Evolutionary conservation across 2,113 vertebrate species (phyloP).

Genomic region (Anarrhichthys ocellatus): DNA sequence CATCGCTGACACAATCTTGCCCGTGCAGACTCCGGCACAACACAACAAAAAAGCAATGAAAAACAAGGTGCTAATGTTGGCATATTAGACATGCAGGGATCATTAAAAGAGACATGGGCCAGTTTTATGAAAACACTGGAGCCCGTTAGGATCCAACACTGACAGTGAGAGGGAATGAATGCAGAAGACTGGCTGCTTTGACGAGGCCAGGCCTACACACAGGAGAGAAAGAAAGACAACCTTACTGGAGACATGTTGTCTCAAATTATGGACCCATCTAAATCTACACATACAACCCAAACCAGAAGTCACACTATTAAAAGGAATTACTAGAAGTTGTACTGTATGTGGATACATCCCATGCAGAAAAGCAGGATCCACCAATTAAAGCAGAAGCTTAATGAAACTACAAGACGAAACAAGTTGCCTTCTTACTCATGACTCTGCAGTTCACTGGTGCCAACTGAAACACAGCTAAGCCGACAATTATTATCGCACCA

Average conservation of each 20-base stretch:
- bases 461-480: background rate
- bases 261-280: background rate
- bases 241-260: slow-evolving; percentile 5
- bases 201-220: slow-evolving; percentile 34
- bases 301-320: background rate
- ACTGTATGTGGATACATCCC: background rate
- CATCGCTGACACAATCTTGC: slow-evolving; percentile 17
- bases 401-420: slow-evolving; percentile 16
- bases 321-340: background rate
- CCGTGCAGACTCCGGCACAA: background rate
- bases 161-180: slow-evolving; percentile 22
- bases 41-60: slow-evolving; percentile 8
- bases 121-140: slow-evolving; percentile 36
- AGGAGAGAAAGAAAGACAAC: background rate
- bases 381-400: background rate
- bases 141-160: slow-evolving; percentile 11
- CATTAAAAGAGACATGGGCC: background rate
- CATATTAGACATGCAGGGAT: background rate
- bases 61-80: background rate
- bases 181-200: slow-evolving; percentile 35
- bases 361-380: background rate
- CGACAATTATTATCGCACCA: background rate
- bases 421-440: slow-evolving; percentile 4
- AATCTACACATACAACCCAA: background rate
- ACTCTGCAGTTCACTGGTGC: background rate